Conservation (phyloP, 2,888 invertebrate genomes). For the Hirtodrosophila trivittata region DNA sequence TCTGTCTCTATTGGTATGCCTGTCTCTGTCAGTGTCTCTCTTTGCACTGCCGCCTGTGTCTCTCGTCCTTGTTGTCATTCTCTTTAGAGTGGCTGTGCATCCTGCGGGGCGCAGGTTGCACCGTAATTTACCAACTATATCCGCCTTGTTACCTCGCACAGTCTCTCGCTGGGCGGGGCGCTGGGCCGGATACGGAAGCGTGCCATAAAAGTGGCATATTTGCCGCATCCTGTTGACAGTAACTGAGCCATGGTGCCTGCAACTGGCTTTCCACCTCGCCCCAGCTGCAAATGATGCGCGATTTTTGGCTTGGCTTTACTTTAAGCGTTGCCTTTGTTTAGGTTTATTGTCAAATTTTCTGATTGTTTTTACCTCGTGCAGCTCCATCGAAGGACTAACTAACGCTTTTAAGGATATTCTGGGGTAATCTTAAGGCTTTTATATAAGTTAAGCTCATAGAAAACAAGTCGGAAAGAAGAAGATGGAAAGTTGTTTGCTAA, state of each 20-base stretch:
- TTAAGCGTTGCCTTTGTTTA: slow-evolving; percentile 11
- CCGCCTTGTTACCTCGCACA: slow-evolving; percentile 65
- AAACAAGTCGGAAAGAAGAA: too few relatives aligned
- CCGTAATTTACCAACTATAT: slow-evolving; percentile 77
- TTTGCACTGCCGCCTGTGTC: not conserved
- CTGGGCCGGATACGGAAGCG: slow-evolving; percentile 65
- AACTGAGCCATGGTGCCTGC: slow-evolving; percentile 59
- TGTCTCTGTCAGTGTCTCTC: not conserved
- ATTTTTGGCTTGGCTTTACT: slow-evolving; percentile 32
- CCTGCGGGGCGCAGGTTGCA: slow-evolving; percentile 67
- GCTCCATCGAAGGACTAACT: too few relatives aligned
- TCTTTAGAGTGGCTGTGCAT: slow-evolving; percentile 24
- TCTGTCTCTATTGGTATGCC: not conserved
- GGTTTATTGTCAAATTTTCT: not conserved
- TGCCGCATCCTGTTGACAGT: slow-evolving; percentile 79
- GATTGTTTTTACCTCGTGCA: too few relatives aligned
- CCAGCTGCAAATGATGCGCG: slow-evolving; percentile 39
- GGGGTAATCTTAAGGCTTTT: too few relatives aligned
- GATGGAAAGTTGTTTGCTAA: too few relatives aligned
- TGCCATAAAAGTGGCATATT: slow-evolving; percentile 77
- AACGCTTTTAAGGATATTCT: too few relatives aligned
- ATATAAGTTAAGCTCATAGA: too few relatives aligned
- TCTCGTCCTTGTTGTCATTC: slow-evolving; percentile 3
- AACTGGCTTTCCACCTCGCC: slow-evolving; percentile 14
- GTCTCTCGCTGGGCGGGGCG: slow-evolving; percentile 25